phyloP scores from a whole-genome alignment of 1,140 invertebrate species.

The Rhopalosiphum padi region DNA sequence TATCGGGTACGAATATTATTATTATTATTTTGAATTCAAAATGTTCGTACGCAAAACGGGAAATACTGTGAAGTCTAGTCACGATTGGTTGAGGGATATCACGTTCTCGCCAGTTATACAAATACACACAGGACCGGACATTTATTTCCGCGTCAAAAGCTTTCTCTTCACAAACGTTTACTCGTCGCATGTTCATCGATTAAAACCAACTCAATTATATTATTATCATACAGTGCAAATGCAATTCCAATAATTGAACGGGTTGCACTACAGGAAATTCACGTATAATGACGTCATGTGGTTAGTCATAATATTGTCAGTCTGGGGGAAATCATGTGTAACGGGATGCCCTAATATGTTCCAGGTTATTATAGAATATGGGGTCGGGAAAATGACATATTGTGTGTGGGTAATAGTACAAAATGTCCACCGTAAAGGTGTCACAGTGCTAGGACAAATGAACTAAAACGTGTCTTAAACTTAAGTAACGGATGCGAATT shows the following conservation, averaged over 20 bases:
- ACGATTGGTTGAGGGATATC: slow-evolving; percentile 22
- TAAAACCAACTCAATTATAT: slow-evolving; percentile 27
- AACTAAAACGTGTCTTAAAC: slow-evolving; percentile 15
- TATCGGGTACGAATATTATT: slow-evolving; percentile 24
- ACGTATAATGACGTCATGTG: slow-evolving; percentile 9
- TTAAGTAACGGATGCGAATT: slow-evolving; percentile 26
- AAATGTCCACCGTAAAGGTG: slow-evolving; percentile 18
- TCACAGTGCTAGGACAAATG: slow-evolving; percentile 28
- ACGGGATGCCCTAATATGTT: background rate
- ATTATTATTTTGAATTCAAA: slow-evolving; percentile 44
- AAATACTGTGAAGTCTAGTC: slow-evolving; percentile 7
- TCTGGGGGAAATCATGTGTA: background rate
- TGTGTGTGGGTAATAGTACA: background rate
- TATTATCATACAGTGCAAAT: background rate
- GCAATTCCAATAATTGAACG: slow-evolving; percentile 20
- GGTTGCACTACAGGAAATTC: background rate
- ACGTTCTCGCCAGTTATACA: slow-evolving; percentile 19
- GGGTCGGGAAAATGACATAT: slow-evolving; percentile 9
- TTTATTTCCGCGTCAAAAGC: slow-evolving; percentile 41
- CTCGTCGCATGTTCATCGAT: background rate
- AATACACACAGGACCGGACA: background rate
- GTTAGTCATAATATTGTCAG: slow-evolving; percentile 20
- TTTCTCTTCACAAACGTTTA: background rate
- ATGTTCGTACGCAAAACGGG: slow-evolving; percentile 29
- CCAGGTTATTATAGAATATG: slow-evolving; percentile 1